Percentiles rank a stretch among this genome's conserved stretches.
Conservation (phyloP, 2,797 vertebrate species). For the Melanotaenia nigrans region DNA sequence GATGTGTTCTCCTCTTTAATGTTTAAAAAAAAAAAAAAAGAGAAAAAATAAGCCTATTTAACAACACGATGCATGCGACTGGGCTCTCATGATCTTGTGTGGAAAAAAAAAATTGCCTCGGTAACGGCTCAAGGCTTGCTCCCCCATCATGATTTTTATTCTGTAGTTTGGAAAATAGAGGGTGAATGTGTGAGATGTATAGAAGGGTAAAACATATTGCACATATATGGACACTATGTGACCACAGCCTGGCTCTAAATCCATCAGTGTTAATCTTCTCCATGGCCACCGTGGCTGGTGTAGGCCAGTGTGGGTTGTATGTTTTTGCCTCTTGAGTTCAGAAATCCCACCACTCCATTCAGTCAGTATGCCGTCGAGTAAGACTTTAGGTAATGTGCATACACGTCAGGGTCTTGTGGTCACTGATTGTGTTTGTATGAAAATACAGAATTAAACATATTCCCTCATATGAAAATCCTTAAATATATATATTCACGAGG, state of each 20-base stretch:
- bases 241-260: slow-evolving; percentile 65
- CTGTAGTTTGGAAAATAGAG: slow-evolving; percentile 27
- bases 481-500: slow-evolving; percentile 46
- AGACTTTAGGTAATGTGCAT: slow-evolving; percentile 67
- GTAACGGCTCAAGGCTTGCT: slow-evolving; percentile 55
- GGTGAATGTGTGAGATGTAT: slow-evolving; percentile 29
- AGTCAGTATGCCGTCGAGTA: slow-evolving; percentile 74
- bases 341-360: slow-evolving; percentile 72
- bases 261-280: slow-evolving; percentile 76
- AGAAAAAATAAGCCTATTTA: slow-evolving; percentile 35
- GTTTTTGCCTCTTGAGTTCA: slow-evolving; percentile 77
- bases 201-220: slow-evolving; percentile 63
- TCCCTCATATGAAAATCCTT: slow-evolving; percentile 57
- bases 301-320: slow-evolving; percentile 59
- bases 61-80: slow-evolving; percentile 64
- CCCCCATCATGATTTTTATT: slow-evolving; percentile 48
- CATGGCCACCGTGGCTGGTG: slow-evolving; percentile 77
- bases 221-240: slow-evolving; percentile 60
- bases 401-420: slow-evolving; percentile 72
- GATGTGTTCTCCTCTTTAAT: slow-evolving; percentile 46
- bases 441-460: slow-evolving; percentile 33
- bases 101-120: slow-evolving; percentile 44
- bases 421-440: slow-evolving; percentile 71
- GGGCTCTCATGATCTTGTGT: slow-evolving; percentile 60
- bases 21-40: not conserved